Percentiles rank a stretch among this genome's conserved stretches.
phyloP scores from a whole-genome alignment of 2,888 invertebrate genomes.

The Harpalus rubripes region DNA sequence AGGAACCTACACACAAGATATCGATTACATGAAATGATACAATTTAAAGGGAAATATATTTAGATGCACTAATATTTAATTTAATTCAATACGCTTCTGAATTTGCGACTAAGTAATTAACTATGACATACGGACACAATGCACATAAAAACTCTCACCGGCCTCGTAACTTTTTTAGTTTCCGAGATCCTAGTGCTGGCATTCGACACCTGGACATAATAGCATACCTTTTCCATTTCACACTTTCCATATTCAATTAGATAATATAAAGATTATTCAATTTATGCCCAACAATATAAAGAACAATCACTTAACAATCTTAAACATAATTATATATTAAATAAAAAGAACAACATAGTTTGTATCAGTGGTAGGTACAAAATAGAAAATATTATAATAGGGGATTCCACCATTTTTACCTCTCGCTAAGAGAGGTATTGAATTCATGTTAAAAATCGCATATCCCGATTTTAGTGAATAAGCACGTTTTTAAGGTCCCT shows the following conservation, averaged over 20 bases:
- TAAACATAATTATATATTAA: conserved; percentile 12
- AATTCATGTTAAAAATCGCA: too few relatives aligned
- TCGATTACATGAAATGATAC: background rate
- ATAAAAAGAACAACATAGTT: too few relatives aligned
- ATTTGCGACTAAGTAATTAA: conserved; percentile 13
- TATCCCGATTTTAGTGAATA: too few relatives aligned
- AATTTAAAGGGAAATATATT: background rate
- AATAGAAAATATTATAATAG: too few relatives aligned
- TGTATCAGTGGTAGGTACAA: too few relatives aligned
- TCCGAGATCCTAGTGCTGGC: conserved; percentile 40
- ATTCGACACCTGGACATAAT: conserved; percentile 48
- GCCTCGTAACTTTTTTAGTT: conserved; percentile 50
- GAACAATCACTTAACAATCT: background rate
- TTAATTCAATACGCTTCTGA: background rate
- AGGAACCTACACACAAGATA: conserved; percentile 81
- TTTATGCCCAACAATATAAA: background rate
- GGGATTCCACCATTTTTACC: too few relatives aligned
- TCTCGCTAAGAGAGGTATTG: too few relatives aligned
- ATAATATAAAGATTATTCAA: background rate
- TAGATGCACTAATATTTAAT: conserved; percentile 13
- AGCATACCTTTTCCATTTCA: conserved; percentile 35
- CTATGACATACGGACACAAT: conserved; percentile 26
- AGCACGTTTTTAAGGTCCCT: too few relatives aligned
- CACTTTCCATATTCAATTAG: background rate
- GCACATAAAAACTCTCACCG: conserved; percentile 50